phyloP scores from a whole-genome alignment of 2,797 vertebrate species.

The Schizothorax lantsangensis region DNA sequence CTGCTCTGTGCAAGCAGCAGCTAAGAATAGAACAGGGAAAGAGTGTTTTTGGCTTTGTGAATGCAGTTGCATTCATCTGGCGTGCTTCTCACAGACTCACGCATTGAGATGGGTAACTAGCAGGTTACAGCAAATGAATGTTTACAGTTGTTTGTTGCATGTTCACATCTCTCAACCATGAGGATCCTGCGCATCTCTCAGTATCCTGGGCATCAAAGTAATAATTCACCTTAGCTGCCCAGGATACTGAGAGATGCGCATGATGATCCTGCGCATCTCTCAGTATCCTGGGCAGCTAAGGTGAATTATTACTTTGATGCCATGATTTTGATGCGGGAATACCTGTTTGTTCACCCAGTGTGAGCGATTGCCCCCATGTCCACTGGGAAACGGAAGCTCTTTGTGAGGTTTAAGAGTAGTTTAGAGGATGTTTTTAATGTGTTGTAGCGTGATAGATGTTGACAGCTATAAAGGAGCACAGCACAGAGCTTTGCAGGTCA shows the following conservation, averaged over 20 bases:
- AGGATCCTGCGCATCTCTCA: neutral
- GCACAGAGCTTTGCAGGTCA: slow-evolving; percentile 16
- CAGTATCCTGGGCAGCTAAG: neutral
- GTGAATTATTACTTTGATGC: neutral
- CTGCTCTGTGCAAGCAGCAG: neutral
- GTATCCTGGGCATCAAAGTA: too few species aligned
- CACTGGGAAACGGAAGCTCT: neutral
- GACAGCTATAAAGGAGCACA: slow-evolving; percentile 31
- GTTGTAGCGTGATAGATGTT: neutral
- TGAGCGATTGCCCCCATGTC: neutral
- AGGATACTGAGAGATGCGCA: too few species aligned
- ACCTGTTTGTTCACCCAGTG: neutral
- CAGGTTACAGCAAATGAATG: neutral
- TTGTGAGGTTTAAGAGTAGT: slow-evolving; percentile 14
- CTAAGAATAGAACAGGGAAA: slow-evolving; percentile 27
- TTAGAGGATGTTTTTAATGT: slow-evolving; percentile 21
- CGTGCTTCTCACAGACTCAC: neutral
- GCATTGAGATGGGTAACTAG: neutral
- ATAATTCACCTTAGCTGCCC: too few species aligned
- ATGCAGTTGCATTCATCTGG: neutral
- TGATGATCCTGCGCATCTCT: neutral
- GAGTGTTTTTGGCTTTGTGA: neutral
- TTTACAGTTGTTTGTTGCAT: neutral
- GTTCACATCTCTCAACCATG: neutral
- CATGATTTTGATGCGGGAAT: neutral